Base-by-base conservation (phyloP, 2,888 invertebrate species). In the Dasypogon diadema region DNA sequence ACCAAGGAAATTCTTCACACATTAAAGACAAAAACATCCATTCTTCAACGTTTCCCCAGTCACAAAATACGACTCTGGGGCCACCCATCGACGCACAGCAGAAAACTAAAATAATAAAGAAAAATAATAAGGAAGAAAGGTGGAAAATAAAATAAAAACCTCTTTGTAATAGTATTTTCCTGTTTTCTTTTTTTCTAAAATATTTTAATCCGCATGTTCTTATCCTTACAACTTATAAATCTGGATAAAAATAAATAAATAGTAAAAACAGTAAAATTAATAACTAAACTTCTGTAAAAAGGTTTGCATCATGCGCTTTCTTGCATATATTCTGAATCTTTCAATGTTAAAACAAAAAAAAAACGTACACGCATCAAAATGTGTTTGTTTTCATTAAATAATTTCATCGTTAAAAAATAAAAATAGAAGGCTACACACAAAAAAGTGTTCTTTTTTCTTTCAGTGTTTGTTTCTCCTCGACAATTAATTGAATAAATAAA, bases 221-320 rank as follows among this genome's bases (percentile, higher is more conserved):
- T 63, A 24, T 16, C 34, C 54, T 54, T 54, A 70, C 8, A 54
- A 70, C 54, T 70, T 70, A 70, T 54, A 70, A 70, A 70, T 54
- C 54, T 70, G 54, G 54, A 70, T 70, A 70, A 70, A 70, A 70
- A 70, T 70, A 70, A 70, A 70, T 70, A 70, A 70, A 70, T 70
- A 70, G 70, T 70, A 70, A 54, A 70, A 70, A 70, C 21, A 51
- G 70, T 70, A 70, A 70, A 68, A 70, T 54, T 70, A 70, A 54
- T 70, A 70, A 65, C 65, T 65, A 65, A 65, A n/a, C 12, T 42
- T 12, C 12, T 16, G 51, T 16, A 48, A 14, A 48, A 48, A 48
- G 48, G 4, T n/a, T 48, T 12, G 48, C 12, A 48, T 48, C 16
- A 6, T 48, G 48, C 48, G 12, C 16, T 48, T 8, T 30, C 30